phyloP scores from a whole-genome alignment of 2,113 vertebrate species.

The Ginglymostoma cirratum region DNA sequence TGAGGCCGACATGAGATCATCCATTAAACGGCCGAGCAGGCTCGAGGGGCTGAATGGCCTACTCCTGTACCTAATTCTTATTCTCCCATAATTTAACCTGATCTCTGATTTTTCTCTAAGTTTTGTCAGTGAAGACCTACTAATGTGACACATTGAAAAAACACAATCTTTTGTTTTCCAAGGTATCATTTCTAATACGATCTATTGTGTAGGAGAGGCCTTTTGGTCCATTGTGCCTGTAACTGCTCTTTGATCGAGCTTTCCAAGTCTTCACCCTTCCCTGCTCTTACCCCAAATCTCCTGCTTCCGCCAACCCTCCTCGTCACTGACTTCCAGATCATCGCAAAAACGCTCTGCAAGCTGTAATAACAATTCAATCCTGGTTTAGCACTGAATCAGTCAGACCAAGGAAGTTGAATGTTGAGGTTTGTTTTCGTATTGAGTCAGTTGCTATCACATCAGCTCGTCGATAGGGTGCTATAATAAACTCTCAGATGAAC shows the following conservation, averaged over 20 bases:
- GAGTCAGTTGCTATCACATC: neutral
- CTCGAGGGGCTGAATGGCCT: too few species aligned
- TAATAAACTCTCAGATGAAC: too few species aligned
- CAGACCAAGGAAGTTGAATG: neutral
- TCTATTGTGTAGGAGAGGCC: neutral
- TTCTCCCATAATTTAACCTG: neutral
- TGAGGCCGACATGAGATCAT: too few species aligned
- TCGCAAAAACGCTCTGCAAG: neutral
- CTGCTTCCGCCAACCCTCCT: too few species aligned
- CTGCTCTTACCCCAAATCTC: too few species aligned
- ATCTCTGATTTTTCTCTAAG: neutral
- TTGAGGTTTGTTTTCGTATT: neutral
- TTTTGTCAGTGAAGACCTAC: neutral
- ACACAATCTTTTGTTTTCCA: neutral
- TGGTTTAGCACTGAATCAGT: neutral
- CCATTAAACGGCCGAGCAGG: too few species aligned
- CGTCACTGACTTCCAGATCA: too few species aligned
- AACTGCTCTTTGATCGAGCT: too few species aligned
- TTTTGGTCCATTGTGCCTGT: too few species aligned
- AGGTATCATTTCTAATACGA: neutral
- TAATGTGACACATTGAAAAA: neutral
- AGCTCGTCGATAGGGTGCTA: neutral
- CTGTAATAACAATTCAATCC: neutral
- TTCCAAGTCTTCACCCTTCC: too few species aligned
- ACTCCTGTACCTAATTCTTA: too few species aligned